phyloP scores from a whole-genome alignment of 2,888 invertebrate species.

The Apamea crenata region DNA sequence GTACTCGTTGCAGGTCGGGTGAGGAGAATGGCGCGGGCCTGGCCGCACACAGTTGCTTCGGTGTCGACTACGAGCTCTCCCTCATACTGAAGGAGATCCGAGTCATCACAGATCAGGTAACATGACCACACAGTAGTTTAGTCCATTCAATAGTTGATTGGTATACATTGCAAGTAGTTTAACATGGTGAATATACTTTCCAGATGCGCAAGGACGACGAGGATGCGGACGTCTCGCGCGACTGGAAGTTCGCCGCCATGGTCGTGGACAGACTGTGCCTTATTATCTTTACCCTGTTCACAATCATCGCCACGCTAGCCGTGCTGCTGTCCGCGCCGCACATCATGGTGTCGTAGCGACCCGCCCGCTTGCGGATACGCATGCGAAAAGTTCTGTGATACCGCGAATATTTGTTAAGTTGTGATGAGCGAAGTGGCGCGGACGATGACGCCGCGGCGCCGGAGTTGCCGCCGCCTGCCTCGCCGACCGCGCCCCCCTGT shows the following conservation, averaged over 20 bases:
- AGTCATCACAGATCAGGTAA: constrained; percentile 96
- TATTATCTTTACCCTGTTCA: constrained; percentile 99
- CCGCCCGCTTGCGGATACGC: constrained; percentile 89
- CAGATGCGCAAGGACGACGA: constrained; percentile 98
- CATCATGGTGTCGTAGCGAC: constrained; percentile 97
- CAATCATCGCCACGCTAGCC: constrained; percentile 98
- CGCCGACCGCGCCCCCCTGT: constrained; percentile 87
- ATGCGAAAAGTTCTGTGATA: constrained; percentile 92
- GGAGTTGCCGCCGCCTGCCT: constrained; percentile 87
- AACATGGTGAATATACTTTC: constrained; percentile 63
- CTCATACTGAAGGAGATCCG: constrained; percentile 98
- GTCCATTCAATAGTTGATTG: neutral
- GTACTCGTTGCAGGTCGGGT: constrained; percentile 86
- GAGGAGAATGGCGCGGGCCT: constrained; percentile 94
- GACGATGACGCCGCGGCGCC: constrained; percentile 85
- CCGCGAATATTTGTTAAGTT: constrained; percentile 93
- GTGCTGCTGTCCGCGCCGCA: constrained; percentile 99
- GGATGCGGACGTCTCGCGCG: constrained; percentile 97
- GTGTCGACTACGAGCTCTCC: constrained; percentile 98
- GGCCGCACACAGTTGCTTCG: constrained; percentile 96
- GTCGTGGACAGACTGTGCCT: constrained; percentile 99
- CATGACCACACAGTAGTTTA: neutral
- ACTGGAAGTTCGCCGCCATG: constrained; percentile 99
- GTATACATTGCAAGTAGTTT: neutral
- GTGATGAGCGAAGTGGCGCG: constrained; percentile 89